Conservation (phyloP, 2,888 invertebrate genomes). For the Cryptocephalus primarius region DNA sequence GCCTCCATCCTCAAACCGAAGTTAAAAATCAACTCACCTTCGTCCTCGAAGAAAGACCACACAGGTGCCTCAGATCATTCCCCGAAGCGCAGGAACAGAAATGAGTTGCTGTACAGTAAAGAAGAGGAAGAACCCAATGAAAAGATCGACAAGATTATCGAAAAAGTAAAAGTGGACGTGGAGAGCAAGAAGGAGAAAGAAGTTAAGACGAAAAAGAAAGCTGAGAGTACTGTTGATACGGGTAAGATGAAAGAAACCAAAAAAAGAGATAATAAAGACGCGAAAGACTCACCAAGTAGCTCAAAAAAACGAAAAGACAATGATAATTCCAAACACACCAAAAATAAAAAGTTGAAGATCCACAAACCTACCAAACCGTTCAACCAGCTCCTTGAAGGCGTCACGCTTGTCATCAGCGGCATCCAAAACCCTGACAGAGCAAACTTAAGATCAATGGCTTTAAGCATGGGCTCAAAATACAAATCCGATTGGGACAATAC, state of each 20-base stretch:
- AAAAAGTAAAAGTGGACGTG: conserved; percentile 20
- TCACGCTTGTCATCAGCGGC: conserved; percentile 75
- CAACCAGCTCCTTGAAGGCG: conserved; percentile 49
- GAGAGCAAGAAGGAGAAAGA: conserved; percentile 14
- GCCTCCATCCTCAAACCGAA: conserved; percentile 16
- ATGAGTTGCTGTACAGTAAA: conserved; percentile 21
- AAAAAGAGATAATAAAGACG: conserved; percentile 28
- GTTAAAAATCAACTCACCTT: conserved; percentile 10
- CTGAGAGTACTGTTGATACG: conserved; percentile 2
- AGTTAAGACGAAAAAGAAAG: conserved; percentile 27
- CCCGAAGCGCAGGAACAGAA: conserved; percentile 16
- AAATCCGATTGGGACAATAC: conserved; percentile 59
- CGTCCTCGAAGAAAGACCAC: conserved; percentile 4
- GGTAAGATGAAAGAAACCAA: conserved; percentile 7
- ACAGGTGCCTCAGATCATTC: conserved; percentile 4
- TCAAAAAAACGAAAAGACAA: conserved; percentile 8
- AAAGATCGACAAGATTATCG: conserved; percentile 23
- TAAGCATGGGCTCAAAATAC: conserved; percentile 71
- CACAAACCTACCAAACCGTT: conserved; percentile 39
- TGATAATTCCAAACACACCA: conserved; percentile 10
- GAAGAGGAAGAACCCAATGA: conserved; percentile 23
- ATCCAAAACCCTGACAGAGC: conserved; percentile 73
- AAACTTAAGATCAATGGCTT: conserved; percentile 51
- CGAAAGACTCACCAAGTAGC: not conserved
- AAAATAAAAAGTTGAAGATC: conserved; percentile 1